phyloP scores from a whole-genome alignment of 2,113 vertebrate species.

The Hoplias malabaricus region DNA sequence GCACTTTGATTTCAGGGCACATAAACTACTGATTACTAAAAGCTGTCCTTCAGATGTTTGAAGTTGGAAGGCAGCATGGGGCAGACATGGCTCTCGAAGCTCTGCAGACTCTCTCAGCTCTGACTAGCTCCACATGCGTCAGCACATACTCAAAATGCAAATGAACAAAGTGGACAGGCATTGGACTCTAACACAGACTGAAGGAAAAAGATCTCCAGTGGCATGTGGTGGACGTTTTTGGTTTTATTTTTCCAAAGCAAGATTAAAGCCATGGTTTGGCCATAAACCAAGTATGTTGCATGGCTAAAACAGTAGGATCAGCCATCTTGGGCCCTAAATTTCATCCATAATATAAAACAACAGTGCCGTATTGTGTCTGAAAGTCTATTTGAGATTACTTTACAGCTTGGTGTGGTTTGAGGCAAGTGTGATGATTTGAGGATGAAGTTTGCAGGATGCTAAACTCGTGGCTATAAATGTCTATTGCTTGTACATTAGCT shows the following conservation, averaged over 20 bases:
- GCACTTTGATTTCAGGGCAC: slow-evolving; percentile 51
- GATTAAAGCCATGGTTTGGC: background rate
- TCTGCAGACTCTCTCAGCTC: background rate
- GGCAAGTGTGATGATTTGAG: too few species aligned
- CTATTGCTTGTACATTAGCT: too few species aligned
- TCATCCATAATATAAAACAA: background rate
- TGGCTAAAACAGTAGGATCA: background rate
- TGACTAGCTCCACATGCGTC: slow-evolving; percentile 5
- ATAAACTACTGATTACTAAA: slow-evolving; percentile 53
- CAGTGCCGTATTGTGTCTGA: background rate
- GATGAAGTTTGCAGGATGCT: too few species aligned
- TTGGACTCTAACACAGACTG: background rate
- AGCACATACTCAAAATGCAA: slow-evolving; percentile 32
- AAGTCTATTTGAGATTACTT: background rate
- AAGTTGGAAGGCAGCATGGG: slow-evolving; percentile 25
- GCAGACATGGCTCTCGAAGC: background rate
- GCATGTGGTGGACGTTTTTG: background rate
- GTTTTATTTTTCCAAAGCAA: background rate
- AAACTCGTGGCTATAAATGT: too few species aligned
- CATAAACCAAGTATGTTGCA: background rate
- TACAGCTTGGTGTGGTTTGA: too few species aligned
- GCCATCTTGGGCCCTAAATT: background rate
- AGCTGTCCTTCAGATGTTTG: slow-evolving; percentile 43
- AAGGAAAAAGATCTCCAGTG: slow-evolving; percentile 7
- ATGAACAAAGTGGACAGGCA: slow-evolving; percentile 16